Percentiles rank a stretch among this genome's conserved stretches.
These are phyloP conservation scores for Megalops atlanticus DNA, from an alignment of 2,113 vertebrate genomes.

Conservation along the genomic window DNA sequence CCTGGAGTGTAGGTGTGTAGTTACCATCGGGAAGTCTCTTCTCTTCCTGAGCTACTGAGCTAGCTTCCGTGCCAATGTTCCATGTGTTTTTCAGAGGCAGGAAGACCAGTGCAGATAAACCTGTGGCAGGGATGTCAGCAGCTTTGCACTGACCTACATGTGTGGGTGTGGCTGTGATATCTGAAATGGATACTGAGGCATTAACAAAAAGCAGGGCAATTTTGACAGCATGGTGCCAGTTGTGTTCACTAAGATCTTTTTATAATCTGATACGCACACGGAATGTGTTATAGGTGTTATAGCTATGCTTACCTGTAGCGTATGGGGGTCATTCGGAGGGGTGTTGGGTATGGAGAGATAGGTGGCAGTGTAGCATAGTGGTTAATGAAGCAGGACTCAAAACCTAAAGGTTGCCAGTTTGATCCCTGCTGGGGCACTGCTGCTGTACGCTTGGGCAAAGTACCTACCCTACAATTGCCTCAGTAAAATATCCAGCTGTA, in stretches of 20 bases:
- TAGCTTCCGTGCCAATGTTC: background rate
- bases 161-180: constrained; percentile 46
- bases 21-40: background rate
- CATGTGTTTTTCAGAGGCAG: background rate
- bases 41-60: background rate
- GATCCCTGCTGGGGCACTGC: no score
- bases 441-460: no score
- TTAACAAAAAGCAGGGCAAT: constrained; percentile 59
- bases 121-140: constrained; percentile 52
- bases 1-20: background rate
- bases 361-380: no score
- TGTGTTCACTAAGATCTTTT: background rate
- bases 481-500: no score
- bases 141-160: constrained; percentile 65
- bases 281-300: no score
- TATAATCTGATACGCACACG: no score
- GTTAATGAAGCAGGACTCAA: no score
- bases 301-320: no score
- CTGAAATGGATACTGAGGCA: constrained; percentile 56
- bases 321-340: no score
- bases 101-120: constrained; percentile 35
- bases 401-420: no score
- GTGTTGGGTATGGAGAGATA: no score
- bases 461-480: no score
- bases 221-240: constrained; percentile 38